phyloP scores from a whole-genome alignment of 1,140 invertebrate genomes.

The Hesperophylax magnus region DNA sequence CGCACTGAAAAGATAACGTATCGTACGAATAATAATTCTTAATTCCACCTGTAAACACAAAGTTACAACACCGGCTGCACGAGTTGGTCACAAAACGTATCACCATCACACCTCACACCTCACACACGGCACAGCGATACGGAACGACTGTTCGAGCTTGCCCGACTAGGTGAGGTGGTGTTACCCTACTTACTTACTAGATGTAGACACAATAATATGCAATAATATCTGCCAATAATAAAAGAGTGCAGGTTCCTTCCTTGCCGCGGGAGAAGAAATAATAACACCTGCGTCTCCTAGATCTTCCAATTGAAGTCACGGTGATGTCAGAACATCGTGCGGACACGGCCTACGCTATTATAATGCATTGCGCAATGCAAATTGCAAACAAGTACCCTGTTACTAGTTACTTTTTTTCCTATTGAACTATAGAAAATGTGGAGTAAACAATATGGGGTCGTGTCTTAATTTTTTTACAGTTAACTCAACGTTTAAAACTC shows the following conservation, averaged over 20 bases:
- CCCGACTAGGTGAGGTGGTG: no score
- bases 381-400: no score
- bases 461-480: no score
- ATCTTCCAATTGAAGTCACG: background rate
- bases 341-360: background rate
- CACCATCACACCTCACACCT: no score
- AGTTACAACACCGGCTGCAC: background rate
- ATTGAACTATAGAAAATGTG: no score
- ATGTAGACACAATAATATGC: background rate
- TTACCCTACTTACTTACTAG: background rate
- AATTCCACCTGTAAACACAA: conserved; percentile 54
- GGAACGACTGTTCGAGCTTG: no score
- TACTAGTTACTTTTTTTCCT: no score
- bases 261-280: no score
- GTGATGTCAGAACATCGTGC: background rate
- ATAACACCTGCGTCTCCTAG: background rate
- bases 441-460: no score
- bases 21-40: conserved; percentile 42
- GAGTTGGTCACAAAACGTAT: no score
- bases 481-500: no score
- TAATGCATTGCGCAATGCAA: background rate
- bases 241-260: conserved; percentile 1
- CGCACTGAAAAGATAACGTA: conserved; percentile 44
- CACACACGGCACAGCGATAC: no score
- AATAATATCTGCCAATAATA: background rate